Conservation (phyloP, 1,140 invertebrate species). For the Goniozus legneri region DNA sequence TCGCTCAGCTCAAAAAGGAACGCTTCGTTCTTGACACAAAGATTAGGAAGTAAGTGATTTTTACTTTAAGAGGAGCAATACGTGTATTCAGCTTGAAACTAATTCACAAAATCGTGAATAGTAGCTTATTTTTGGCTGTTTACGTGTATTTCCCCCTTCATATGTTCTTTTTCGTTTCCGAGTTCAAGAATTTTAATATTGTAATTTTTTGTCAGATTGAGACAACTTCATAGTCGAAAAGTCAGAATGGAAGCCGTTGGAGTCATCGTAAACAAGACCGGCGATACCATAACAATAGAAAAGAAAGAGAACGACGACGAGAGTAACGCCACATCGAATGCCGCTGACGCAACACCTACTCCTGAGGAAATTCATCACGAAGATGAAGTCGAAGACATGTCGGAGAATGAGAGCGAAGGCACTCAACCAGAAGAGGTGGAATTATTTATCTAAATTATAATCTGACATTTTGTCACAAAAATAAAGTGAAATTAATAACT, state of each 20-base stretch:
- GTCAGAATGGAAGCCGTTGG: slow-evolving; percentile 68
- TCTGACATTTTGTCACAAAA: too few relatives aligned
- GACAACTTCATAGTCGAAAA: slow-evolving; percentile 73
- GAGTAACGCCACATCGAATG: slow-evolving; percentile 24
- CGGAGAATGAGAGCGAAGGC: slow-evolving; percentile 82
- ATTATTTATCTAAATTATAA: slow-evolving; percentile 12
- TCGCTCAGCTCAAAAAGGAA: slow-evolving; percentile 73
- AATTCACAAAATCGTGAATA: too few relatives aligned
- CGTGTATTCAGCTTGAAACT: too few relatives aligned
- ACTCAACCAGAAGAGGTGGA: slow-evolving; percentile 76
- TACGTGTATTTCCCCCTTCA: too few relatives aligned
- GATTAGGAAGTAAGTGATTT: slow-evolving; percentile 74
- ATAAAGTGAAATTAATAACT: too few relatives aligned
- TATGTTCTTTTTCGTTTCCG: too few relatives aligned
- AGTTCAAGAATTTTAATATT: too few relatives aligned
- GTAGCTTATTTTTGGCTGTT: too few relatives aligned
- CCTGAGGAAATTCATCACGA: slow-evolving; percentile 55
- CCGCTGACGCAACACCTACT: slow-evolving; percentile 44
- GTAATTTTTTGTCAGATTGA: slow-evolving; percentile 54
- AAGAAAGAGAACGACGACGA: slow-evolving; percentile 49
- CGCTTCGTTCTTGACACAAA: slow-evolving; percentile 83
- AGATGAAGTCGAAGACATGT: slow-evolving; percentile 65
- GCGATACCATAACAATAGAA: slow-evolving; percentile 49
- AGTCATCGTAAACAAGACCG: slow-evolving; percentile 50
- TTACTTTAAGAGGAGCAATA: too few relatives aligned